Base-by-base conservation (phyloP, 2,797 vertebrate species). In the Microctenopoma lineatum region DNA sequence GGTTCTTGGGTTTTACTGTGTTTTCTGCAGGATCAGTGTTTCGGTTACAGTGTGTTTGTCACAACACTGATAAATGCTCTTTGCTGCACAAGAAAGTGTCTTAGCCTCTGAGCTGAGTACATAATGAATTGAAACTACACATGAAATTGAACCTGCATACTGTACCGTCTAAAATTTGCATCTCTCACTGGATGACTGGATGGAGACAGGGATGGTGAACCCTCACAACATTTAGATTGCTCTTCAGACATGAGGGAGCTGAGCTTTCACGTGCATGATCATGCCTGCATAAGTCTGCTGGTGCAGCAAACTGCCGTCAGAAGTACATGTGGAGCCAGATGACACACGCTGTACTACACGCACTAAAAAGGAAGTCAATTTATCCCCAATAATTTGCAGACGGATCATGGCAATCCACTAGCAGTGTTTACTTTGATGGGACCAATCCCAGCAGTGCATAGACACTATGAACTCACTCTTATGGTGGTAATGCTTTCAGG, bases 311-410 rank as follows among this genome's bases (percentile, higher is more conserved):
- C 61, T 74, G 27, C 77, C 68, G 72, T 79, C 69, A 66, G 70
- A 77, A 56, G 54, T 63, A 34, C 79, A 67, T 68, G 73, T 39
- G n/a, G 15, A 18, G 69, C 41, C 29, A 50, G 75, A 54, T 70
- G 68, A 71, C 70, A 73, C 54, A 21, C 58, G n/a, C n/a, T 52
- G 50, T 44, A 38, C 55, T 57, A 59, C 45, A 75, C 51, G 55
- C 54, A 36, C 45, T 74, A 56, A 53, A 52, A 80, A 56, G 63
- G 62, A 76, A 85, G 76, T 84, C 73, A 55, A 52, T 86, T 75
- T 84, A 36, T 66, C 45, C 45, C 13, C 5, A 29, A 47, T 69
- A 71, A 60, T 85, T 79, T 79, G 60, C 68, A 77, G 66, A 74
- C 61, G 26, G 59, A 81, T 82, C 45, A 56, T 60, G 80, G 38